Conservation (phyloP, 64 coral and sea anemone species). For the Montipora capricornis region DNA sequence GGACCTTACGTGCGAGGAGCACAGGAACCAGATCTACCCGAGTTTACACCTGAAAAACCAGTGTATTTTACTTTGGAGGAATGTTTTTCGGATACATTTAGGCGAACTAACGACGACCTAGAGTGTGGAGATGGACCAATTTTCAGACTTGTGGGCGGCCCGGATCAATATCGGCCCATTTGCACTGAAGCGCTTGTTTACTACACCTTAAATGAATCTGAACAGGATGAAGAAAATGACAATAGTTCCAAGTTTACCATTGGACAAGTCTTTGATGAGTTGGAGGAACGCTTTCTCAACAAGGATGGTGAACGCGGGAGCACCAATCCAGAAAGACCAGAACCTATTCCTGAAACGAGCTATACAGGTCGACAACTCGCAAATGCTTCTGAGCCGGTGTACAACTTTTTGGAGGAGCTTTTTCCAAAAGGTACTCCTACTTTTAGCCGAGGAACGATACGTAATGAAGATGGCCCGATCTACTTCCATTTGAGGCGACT, state of each 20-base stretch:
- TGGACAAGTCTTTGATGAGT: background rate
- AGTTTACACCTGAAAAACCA: background rate
- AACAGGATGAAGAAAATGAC: background rate
- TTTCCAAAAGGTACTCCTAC: background rate
- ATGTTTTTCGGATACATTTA: conserved; percentile 7
- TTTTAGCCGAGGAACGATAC: background rate
- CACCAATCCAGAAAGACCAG: background rate
- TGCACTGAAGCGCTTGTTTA: background rate
- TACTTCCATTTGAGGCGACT: background rate
- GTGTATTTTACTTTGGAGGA: background rate
- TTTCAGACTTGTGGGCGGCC: background rate
- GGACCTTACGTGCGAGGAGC: background rate
- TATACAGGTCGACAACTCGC: background rate
- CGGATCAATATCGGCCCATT: background rate
- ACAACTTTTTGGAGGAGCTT: conserved; percentile 13
- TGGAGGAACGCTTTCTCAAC: background rate
- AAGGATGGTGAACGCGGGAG: background rate
- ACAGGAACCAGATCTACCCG: background rate
- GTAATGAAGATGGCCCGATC: background rate
- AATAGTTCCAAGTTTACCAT: background rate
- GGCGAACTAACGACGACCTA: background rate
- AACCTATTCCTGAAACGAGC: background rate
- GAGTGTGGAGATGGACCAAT: background rate
- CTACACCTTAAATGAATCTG: background rate
- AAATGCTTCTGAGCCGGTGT: background rate